Evolutionary conservation across 2,113 vertebrate species (phyloP).

Genomic region (Stegostoma tigrinum): DNA sequence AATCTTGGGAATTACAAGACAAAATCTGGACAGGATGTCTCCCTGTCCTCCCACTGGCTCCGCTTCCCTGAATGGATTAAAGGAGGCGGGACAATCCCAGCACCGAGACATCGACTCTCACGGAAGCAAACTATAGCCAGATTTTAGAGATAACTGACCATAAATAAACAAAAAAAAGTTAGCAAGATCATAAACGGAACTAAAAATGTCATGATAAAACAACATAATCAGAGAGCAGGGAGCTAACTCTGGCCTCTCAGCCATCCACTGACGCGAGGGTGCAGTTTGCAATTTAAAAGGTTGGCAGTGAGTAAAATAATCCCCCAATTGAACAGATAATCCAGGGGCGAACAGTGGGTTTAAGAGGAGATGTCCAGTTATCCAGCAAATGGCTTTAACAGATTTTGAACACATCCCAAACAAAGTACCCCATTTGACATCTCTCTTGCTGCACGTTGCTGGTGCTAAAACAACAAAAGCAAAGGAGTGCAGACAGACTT

Average conservation of each 20-base stretch:
- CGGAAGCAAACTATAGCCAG: not conserved
- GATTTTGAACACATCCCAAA: not conserved
- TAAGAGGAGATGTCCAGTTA: not conserved
- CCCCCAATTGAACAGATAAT: not conserved
- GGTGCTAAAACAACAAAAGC: not conserved
- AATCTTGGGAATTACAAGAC: not conserved
- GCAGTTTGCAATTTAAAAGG: not conserved
- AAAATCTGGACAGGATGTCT: not conserved
- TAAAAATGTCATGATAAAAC: conserved; percentile 12
- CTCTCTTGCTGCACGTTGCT: not conserved
- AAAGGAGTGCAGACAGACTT: not conserved
- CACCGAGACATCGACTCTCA: not conserved
- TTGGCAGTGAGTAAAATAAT: not conserved
- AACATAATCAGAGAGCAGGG: not conserved
- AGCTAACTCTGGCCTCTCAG: not conserved
- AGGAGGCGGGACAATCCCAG: not conserved
- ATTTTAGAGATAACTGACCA: conserved; percentile 15
- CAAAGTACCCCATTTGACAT: not conserved
- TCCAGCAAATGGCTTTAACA: not conserved
- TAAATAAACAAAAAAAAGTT: conserved; percentile 5
- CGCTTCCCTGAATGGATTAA: not conserved
- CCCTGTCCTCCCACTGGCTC: not conserved
- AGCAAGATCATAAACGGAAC: not conserved
- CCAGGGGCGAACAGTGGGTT: not conserved
- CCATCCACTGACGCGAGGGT: not conserved